A percentile compares a stretch with the other conserved stretches of the same genome.
Conservation (phyloP, 2,888 invertebrate species). For the Leucozona laternaria region DNA sequence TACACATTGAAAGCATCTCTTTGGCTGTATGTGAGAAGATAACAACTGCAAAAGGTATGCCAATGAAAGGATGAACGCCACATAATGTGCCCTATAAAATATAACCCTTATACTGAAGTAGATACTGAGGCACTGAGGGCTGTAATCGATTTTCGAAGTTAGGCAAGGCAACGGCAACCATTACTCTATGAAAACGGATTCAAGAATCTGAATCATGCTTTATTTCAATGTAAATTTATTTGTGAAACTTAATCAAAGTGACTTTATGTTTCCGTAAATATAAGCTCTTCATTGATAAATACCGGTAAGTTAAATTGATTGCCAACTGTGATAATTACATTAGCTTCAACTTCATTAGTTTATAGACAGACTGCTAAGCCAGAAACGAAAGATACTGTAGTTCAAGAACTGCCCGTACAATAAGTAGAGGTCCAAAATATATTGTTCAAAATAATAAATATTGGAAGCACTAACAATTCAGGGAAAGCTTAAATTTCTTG, state of each 20-base stretch:
- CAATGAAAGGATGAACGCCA: constrained; percentile 70
- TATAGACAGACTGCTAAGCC: neutral
- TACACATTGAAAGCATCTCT: constrained; percentile 48
- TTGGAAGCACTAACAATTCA: too few relatives aligned
- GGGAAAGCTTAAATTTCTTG: too few relatives aligned
- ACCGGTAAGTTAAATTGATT: constrained; percentile 14
- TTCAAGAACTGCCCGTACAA: too few relatives aligned
- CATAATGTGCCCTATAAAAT: constrained; percentile 70
- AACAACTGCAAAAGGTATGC: constrained; percentile 65
- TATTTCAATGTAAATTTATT: constrained; percentile 50
- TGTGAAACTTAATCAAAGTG: constrained; percentile 51
- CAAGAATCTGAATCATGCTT: constrained; percentile 38
- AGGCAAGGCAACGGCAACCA: constrained; percentile 16
- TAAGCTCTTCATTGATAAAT: constrained; percentile 27
- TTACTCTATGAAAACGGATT: constrained; percentile 48
- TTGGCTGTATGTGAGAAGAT: constrained; percentile 55
- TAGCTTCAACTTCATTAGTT: constrained; percentile 1
- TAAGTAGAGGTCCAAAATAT: too few relatives aligned
- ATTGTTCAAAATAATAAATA: too few relatives aligned
- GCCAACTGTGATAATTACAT: constrained; percentile 16
- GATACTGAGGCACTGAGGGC: neutral
- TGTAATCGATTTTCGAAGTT: constrained; percentile 62
- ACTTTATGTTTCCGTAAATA: neutral
- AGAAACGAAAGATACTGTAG: neutral
- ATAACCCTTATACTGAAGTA: constrained; percentile 50